phyloP scores from a whole-genome alignment of 2,113 vertebrate species.

The Catharus minimus region DNA sequence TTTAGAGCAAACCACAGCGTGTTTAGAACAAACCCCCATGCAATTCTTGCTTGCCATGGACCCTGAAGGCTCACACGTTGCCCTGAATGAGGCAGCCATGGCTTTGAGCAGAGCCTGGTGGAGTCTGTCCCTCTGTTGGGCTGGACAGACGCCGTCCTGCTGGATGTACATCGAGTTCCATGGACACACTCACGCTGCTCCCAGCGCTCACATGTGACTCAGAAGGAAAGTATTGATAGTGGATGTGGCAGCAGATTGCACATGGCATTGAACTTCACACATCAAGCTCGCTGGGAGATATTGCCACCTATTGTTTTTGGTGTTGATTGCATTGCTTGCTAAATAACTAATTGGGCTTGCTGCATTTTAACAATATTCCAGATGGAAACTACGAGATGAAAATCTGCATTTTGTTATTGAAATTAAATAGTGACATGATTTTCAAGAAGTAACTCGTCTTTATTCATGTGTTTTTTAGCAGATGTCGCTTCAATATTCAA shows the following conservation, averaged over 20 bases:
- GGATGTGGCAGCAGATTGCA: conserved; percentile 47
- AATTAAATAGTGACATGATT: neutral
- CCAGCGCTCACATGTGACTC: conserved; percentile 27
- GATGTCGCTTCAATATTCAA: neutral
- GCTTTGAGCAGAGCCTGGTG: neutral
- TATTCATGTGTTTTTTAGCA: neutral
- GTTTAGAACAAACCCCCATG: neutral
- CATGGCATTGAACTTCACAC: conserved; percentile 37
- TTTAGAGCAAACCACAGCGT: neutral
- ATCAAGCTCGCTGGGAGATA: conserved; percentile 45
- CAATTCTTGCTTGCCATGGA: neutral
- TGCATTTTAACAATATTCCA: neutral
- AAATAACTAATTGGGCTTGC: neutral
- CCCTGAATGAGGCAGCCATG: neutral
- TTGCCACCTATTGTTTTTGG: conserved; percentile 54
- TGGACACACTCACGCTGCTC: neutral
- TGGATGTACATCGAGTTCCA: conserved; percentile 43
- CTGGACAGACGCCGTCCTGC: conserved; percentile 1
- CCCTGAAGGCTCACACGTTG: neutral
- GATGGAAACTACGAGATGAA: neutral
- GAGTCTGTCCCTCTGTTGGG: neutral
- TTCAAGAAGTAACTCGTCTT: rapidly evolving
- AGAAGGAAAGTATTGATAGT: conserved; percentile 58
- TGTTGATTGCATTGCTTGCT: conserved; percentile 44
- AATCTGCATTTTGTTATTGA: neutral